A percentile compares a stretch with the other conserved stretches of the same genome.
These are phyloP conservation scores for Stichodactyla mertensii DNA, from an alignment of 64 coral and sea anemone genomes.

Conservation along the genomic window DNA sequence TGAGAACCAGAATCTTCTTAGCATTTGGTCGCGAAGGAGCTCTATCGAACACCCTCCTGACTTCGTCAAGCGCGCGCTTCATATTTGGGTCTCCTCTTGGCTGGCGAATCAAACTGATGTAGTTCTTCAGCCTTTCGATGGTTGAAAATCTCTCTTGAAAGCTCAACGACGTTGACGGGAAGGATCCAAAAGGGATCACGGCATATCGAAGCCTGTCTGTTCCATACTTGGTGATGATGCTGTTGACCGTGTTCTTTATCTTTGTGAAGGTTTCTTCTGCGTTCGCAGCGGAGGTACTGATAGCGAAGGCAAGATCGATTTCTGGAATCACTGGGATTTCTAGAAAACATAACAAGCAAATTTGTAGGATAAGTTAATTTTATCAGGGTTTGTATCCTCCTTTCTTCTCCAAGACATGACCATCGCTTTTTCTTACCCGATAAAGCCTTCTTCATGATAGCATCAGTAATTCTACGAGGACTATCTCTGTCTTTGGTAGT, in stretches of 20 bases:
- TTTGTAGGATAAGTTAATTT: too few species aligned
- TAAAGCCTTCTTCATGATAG: slow-evolving; percentile 9
- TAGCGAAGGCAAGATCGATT: slow-evolving; percentile 44
- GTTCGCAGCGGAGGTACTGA: slow-evolving; percentile 37
- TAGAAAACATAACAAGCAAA: background rate
- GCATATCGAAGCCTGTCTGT: slow-evolving; percentile 52
- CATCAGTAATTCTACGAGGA: background rate
- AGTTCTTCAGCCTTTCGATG: slow-evolving; percentile 18
- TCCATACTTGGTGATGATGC: slow-evolving; percentile 66
- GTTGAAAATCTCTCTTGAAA: slow-evolving; percentile 40
- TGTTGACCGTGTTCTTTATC: slow-evolving; percentile 59
- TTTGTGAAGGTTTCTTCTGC: slow-evolving; percentile 45
- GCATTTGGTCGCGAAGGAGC: slow-evolving; percentile 35
- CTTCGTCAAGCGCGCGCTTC: slow-evolving; percentile 44
- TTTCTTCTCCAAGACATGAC: too few species aligned
- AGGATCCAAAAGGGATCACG: slow-evolving; percentile 49
- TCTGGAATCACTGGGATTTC: slow-evolving; percentile 30
- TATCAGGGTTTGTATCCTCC: too few species aligned
- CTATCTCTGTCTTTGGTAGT: background rate
- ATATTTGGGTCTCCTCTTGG: slow-evolving; percentile 31
- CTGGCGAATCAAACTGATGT: background rate
- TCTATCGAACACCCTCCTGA: slow-evolving; percentile 36
- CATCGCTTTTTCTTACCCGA: background rate
- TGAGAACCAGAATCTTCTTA: slow-evolving; percentile 63
- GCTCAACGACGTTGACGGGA: slow-evolving; percentile 26